Conservation (phyloP, 2,113 vertebrate genomes). For the Aegotheles bennettii region DNA sequence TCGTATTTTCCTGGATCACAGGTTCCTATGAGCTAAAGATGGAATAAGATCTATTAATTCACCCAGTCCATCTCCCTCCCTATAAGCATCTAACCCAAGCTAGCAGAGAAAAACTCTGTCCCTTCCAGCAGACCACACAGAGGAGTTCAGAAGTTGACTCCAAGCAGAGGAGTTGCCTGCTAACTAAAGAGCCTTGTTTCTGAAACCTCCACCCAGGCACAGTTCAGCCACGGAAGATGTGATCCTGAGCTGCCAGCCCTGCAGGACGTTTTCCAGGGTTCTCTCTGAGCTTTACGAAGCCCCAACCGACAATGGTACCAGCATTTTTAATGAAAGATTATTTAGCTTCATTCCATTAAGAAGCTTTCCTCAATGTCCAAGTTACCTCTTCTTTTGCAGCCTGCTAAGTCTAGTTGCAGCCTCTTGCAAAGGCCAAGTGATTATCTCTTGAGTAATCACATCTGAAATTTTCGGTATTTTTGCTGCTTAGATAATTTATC, state of each 20-base stretch:
- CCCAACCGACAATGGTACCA: rapidly evolving
- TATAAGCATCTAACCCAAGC: background rate
- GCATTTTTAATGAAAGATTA: background rate
- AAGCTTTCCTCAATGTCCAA: background rate
- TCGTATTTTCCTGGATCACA: background rate
- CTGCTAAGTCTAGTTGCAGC: background rate
- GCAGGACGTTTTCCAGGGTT: background rate
- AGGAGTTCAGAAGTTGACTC: background rate
- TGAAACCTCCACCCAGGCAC: background rate
- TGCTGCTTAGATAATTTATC: background rate
- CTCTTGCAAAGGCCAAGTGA: background rate
- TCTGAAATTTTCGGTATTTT: background rate
- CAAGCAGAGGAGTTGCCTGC: background rate
- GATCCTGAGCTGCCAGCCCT: background rate
- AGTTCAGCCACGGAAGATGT: background rate
- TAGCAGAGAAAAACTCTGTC: background rate
- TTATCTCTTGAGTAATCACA: background rate
- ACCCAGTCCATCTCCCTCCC: background rate
- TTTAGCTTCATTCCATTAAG: background rate
- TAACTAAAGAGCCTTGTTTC: background rate
- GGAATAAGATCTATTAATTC: background rate
- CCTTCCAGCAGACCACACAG: background rate
- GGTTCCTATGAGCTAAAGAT: background rate
- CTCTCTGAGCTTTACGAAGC: background rate
- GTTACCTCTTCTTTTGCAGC: background rate